Evolutionary conservation across 2,888 invertebrate species (phyloP).

Genomic region (Chrysolina oricalcia): DNA sequence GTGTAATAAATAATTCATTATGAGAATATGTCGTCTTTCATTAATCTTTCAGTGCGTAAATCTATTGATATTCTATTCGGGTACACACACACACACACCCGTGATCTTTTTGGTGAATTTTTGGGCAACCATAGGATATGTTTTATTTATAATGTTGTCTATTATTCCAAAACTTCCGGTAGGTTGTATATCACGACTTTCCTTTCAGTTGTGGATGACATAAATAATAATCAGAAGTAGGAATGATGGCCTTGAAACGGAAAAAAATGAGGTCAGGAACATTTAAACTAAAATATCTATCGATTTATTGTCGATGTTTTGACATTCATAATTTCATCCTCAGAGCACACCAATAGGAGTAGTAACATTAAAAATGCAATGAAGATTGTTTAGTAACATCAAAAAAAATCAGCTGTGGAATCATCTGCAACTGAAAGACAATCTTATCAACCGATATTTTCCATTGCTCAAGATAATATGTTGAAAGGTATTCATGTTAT

Average conservation of each 20-base stretch:
- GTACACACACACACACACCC: constrained; percentile 9
- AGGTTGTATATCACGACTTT: neutral
- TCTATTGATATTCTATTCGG: constrained; percentile 13
- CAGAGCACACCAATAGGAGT: no score
- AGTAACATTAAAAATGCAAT: no score
- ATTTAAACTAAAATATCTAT: no score
- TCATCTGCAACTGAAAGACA: no score
- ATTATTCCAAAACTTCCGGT: constrained; percentile 26
- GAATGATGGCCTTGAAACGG: neutral
- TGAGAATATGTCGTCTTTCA: neutral
- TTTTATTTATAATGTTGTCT: constrained; percentile 25
- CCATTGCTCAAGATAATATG: no score
- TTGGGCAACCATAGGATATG: constrained; percentile 1
- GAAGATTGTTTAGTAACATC: no score
- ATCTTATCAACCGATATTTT: no score
- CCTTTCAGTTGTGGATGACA: neutral
- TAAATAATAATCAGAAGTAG: neutral
- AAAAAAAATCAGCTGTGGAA: no score
- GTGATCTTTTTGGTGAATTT: constrained; percentile 15
- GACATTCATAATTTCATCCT: no score
- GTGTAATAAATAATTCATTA: constrained; percentile 28
- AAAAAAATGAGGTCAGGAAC: neutral
- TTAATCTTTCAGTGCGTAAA: constrained; percentile 5
- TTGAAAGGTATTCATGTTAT: no score
- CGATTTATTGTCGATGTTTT: no score